A percentile compares a stretch with the other conserved stretches of the same genome.
Conservation (phyloP, 2,888 invertebrate genomes). For the Mimas tiliae region DNA sequence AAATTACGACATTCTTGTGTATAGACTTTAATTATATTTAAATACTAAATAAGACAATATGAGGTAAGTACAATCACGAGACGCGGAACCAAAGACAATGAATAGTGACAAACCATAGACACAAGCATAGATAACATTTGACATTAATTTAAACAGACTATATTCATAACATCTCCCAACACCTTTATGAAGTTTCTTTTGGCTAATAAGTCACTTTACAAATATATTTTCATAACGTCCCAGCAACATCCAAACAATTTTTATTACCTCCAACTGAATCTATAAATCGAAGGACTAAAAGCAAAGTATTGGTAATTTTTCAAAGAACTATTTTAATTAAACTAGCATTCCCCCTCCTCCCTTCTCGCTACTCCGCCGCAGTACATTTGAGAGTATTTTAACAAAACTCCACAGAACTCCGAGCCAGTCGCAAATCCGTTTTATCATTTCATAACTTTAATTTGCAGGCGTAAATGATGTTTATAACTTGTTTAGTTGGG, state of each 20-base stretch:
- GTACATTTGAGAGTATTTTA: conserved; percentile 17
- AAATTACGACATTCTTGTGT: too few species aligned
- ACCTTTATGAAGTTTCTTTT: too few species aligned
- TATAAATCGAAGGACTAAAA: conserved; percentile 9
- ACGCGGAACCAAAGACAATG: too few species aligned
- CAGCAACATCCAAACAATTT: not conserved
- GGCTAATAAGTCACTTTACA: too few species aligned
- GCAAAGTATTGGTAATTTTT: conserved; percentile 11
- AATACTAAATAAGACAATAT: too few species aligned
- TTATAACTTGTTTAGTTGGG: not conserved
- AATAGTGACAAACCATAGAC: too few species aligned
- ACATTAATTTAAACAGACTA: too few species aligned
- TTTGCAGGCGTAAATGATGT: not conserved
- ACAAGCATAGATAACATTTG: too few species aligned
- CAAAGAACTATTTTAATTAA: conserved; percentile 19
- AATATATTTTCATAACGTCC: not conserved
- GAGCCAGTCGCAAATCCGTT: conserved; percentile 7
- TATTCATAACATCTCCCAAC: too few species aligned
- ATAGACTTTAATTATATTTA: too few species aligned
- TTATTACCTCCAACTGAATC: not conserved
- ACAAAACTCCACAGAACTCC: conserved; percentile 5
- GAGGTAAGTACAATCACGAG: too few species aligned
- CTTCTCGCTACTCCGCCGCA: not conserved
- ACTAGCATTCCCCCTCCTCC: not conserved
- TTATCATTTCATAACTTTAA: conserved; percentile 19